Evolutionary conservation across 2,113 vertebrate species (phyloP).

Genomic region (Cyphomyrus discorhynchus): DNA sequence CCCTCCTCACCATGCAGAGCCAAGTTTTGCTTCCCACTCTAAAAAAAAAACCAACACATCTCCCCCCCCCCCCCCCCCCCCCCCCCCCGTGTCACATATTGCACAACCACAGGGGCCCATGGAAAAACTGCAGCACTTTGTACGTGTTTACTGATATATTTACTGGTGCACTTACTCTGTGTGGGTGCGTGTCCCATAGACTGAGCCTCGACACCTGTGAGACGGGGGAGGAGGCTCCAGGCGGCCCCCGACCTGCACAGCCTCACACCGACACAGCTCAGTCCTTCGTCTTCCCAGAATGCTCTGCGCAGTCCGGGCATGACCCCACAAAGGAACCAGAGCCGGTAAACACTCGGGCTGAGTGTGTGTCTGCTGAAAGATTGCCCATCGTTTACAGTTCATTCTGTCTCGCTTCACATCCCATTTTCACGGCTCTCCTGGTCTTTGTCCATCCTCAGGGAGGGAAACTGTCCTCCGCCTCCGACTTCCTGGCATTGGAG

Average conservation of each 20-base stretch:
- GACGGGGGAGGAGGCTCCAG: constrained; percentile 51
- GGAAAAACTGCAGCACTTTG: background rate
- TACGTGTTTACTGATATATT: background rate
- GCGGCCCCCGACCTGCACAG: background rate
- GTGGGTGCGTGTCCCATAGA: constrained; percentile 43
- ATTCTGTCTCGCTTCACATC: background rate
- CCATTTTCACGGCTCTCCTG: background rate
- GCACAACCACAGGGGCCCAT: background rate
- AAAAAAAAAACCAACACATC: too few species aligned
- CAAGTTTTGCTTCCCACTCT: too few species aligned
- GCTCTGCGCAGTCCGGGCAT: constrained; percentile 9
- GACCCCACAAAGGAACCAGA: background rate
- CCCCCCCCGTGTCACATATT: background rate
- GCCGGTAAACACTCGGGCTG: background rate
- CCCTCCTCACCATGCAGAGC: too few species aligned
- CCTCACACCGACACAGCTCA: constrained; percentile 11
- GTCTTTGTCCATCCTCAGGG: background rate
- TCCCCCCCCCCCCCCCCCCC: background rate
- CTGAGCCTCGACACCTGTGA: constrained; percentile 71
- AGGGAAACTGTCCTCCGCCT: constrained; percentile 62
- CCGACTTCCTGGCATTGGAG: constrained; percentile 64
- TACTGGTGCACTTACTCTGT: background rate
- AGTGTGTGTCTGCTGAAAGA: background rate
- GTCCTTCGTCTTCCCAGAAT: constrained; percentile 32
- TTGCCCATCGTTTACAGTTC: background rate